These are phyloP conservation scores for Caenorhabditis panamensis DNA, from an alignment of 2,888 invertebrate genomes.

Conservation along the genomic window DNA sequence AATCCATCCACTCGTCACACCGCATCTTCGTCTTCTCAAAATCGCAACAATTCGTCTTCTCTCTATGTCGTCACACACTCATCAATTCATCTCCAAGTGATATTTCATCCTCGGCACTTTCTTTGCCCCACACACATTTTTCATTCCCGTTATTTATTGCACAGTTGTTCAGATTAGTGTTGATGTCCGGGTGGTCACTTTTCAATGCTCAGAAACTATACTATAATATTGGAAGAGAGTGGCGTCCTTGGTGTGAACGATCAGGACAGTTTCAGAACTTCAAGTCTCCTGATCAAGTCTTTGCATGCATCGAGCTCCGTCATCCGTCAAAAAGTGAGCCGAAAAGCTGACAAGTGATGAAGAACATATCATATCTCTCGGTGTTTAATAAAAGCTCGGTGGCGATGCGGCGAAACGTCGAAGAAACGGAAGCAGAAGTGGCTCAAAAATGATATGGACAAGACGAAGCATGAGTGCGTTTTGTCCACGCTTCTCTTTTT, in stretches of 20 bases:
- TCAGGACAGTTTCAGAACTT: slow-evolving; percentile 10
- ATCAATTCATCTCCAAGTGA: slow-evolving; percentile 50
- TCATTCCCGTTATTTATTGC: slow-evolving; percentile 58
- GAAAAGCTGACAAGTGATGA: slow-evolving; percentile 35
- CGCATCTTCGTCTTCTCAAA: slow-evolving; percentile 6
- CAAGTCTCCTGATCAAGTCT: neutral
- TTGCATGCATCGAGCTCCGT: slow-evolving; percentile 15
- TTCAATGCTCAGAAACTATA: slow-evolving; percentile 29
- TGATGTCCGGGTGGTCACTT: slow-evolving; percentile 27
- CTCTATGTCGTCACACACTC: slow-evolving; percentile 50
- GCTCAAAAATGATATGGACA: slow-evolving; percentile 44
- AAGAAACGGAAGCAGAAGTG: slow-evolving; percentile 16
- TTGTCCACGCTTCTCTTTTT: slow-evolving; percentile 39
- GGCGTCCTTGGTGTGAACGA: too few relatives aligned
- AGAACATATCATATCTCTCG: slow-evolving; percentile 50
- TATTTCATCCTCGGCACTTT: slow-evolving; percentile 57
- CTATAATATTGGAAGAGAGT: slow-evolving; percentile 25
- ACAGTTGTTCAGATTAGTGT: slow-evolving; percentile 51
- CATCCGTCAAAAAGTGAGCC: slow-evolving; percentile 25
- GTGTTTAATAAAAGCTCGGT: slow-evolving; percentile 43
- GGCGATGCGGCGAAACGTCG: slow-evolving; percentile 21
- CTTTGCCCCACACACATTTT: slow-evolving; percentile 51
- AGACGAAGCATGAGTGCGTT: slow-evolving; percentile 21
- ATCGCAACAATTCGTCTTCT: slow-evolving; percentile 39
- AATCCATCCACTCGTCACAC: slow-evolving; percentile 6